Evolutionary conservation across 2,113 vertebrate genomes (phyloP).

Genomic region (Hylia prasina): DNA sequence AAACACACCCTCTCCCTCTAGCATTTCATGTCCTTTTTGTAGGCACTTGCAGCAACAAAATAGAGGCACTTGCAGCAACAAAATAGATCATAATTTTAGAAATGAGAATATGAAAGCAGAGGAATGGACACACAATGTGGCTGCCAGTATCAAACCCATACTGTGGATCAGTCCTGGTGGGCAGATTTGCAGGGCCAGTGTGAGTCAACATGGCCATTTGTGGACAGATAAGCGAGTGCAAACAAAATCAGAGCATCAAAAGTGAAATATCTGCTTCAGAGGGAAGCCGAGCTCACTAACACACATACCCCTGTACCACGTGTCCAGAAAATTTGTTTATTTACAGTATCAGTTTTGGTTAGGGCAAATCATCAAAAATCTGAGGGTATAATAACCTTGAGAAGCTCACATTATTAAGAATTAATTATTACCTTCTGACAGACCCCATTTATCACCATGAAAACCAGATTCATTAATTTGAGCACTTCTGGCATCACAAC

Average conservation of each 20-base stretch:
- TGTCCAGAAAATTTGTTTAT: background rate
- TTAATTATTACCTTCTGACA: conserved; percentile 44
- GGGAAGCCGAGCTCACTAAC: background rate
- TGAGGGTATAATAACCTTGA: conserved; percentile 31
- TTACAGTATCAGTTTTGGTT: background rate
- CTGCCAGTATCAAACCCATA: background rate
- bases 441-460: conserved; percentile 39
- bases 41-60: background rate
- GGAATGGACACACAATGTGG: background rate
- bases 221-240: background rate
- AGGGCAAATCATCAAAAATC: background rate
- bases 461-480: conserved; percentile 41
- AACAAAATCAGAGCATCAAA: background rate
- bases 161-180: background rate
- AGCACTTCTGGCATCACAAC: background rate
- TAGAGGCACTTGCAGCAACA: background rate
- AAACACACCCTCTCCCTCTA: background rate
- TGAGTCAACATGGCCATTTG: background rate
- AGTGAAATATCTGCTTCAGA: background rate
- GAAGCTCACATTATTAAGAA: conserved; percentile 16
- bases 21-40: background rate
- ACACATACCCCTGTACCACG: background rate
- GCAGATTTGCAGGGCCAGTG: background rate
- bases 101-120: background rate
- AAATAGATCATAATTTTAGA: background rate